Evolutionary conservation across 2,113 vertebrate species (phyloP).

Genomic region (Eretmochelys imbricata): DNA sequence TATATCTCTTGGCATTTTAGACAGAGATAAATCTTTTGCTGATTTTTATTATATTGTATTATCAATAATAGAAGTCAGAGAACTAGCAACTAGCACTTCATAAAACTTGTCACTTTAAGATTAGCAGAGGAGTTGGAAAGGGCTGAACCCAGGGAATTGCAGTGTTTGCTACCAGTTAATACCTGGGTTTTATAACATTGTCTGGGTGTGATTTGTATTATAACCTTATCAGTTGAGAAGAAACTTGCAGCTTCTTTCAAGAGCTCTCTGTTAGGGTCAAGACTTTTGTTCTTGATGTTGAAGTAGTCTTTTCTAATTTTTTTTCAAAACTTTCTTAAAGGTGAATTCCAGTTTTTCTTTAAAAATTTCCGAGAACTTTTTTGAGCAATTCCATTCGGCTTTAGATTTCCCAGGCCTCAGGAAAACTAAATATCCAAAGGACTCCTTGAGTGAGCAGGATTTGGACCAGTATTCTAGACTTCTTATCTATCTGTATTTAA

Average conservation of each 20-base stretch:
- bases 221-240: neutral
- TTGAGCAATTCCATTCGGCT: neutral
- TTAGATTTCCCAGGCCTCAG: neutral
- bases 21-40: neutral
- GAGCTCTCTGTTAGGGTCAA: neutral
- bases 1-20: neutral
- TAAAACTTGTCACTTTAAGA: neutral
- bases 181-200: neutral
- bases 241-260: neutral
- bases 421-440: neutral
- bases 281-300: neutral
- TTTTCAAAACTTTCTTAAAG: neutral
- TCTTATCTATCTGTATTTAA: accelerated
- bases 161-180: neutral
- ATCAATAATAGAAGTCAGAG: neutral
- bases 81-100: neutral
- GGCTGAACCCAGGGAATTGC: neutral
- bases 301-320: neutral
- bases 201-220: neutral
- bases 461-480: accelerated
- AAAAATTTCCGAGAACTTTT: neutral
- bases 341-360: neutral
- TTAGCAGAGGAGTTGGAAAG: neutral
- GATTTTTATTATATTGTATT: neutral
- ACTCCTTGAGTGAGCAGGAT: neutral